Percentiles rank a stretch among this genome's conserved stretches.
Conservation (phyloP, 1,140 invertebrate species). For the Nephotettix cincticeps region DNA sequence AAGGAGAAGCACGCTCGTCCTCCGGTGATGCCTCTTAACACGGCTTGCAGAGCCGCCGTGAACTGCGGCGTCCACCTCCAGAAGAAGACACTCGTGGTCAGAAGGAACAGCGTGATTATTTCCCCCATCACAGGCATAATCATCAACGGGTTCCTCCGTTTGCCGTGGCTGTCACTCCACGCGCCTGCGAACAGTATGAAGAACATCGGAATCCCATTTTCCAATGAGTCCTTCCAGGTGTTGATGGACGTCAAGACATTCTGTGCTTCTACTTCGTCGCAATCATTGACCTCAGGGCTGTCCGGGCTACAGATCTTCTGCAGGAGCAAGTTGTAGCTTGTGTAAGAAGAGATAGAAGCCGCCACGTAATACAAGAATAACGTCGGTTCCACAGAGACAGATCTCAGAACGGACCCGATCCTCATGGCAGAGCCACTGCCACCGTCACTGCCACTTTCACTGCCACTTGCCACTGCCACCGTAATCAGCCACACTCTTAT, state of each 20-base stretch:
- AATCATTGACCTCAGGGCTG: background rate
- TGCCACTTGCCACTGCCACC: background rate
- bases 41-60: constrained; percentile 44
- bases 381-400: constrained; percentile 35
- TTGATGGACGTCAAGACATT: constrained; percentile 37
- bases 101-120: constrained; percentile 23
- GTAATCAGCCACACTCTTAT: background rate
- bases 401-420: background rate
- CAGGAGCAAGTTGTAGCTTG: constrained; percentile 31
- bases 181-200: constrained; percentile 40
- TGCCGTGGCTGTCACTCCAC: constrained; percentile 40
- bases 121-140: constrained; percentile 44
- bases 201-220: constrained; percentile 38
- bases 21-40: constrained; percentile 47
- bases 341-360: constrained; percentile 23
- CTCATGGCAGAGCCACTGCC: background rate
- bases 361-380: constrained; percentile 33
- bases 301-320: constrained; percentile 31
- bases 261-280: constrained; percentile 36
- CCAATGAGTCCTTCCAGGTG: constrained; percentile 37
- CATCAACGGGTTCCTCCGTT: constrained; percentile 49
- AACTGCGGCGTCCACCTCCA: constrained; percentile 33
- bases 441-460: constrained; percentile 13
- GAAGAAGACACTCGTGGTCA: constrained; percentile 31
- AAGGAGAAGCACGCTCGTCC: constrained; percentile 47